Percentiles rank a stretch among this genome's conserved stretches.
phyloP scores from a whole-genome alignment of 2,888 invertebrate species.

The Endomychus coccineus region DNA sequence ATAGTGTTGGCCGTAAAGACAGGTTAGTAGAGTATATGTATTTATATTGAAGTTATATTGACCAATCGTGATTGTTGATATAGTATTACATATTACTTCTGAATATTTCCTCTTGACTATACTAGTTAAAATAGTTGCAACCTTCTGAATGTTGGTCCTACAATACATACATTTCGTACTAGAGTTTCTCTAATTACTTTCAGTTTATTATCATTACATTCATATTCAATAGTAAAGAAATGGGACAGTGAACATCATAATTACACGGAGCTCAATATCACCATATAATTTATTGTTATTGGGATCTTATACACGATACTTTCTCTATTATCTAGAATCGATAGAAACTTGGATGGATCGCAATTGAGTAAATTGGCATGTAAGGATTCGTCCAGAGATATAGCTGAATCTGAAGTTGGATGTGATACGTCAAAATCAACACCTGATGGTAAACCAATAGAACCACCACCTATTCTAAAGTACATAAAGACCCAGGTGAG shows the following conservation, averaged over 20 bases:
- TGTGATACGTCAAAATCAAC: constrained; percentile 33
- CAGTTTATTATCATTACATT: no score
- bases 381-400: constrained; percentile 49
- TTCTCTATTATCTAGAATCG: constrained; percentile 38
- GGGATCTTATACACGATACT: background rate
- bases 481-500: constrained; percentile 66
- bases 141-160: no score
- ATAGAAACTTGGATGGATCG: constrained; percentile 47
- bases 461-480: constrained; percentile 64
- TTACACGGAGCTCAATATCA: no score
- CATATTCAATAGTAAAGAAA: no score
- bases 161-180: no score
- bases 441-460: constrained; percentile 47
- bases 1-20: constrained; percentile 63
- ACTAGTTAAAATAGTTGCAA: no score
- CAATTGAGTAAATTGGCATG: constrained; percentile 44
- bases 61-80: background rate
- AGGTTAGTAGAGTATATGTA: constrained; percentile 52
- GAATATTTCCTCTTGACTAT: no score
- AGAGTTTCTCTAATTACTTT: no score
- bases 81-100: background rate
- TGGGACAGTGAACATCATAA: no score
- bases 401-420: constrained; percentile 47
- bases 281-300: background rate
- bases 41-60: background rate